Conservation (phyloP, 2,888 invertebrate genomes). For the Hypolimnas misippus region DNA sequence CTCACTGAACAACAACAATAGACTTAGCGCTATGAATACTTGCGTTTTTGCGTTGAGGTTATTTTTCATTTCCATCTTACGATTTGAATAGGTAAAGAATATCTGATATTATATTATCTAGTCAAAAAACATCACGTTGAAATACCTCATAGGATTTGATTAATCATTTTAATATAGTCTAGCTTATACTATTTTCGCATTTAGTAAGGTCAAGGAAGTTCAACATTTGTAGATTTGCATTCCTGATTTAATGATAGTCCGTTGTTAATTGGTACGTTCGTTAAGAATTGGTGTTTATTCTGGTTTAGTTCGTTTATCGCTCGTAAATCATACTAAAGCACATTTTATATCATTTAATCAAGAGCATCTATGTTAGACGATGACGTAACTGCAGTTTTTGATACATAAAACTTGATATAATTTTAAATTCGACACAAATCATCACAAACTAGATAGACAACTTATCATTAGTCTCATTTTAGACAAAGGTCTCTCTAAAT, state of each 20-base stretch:
- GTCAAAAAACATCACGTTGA: not conserved
- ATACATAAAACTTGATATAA: constrained; percentile 27
- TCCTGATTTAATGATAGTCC: constrained; percentile 19
- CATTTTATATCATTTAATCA: constrained; percentile 39
- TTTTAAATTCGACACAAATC: constrained; percentile 54
- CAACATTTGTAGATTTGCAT: constrained; percentile 27
- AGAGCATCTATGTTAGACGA: constrained; percentile 42
- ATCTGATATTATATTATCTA: too few relatives aligned
- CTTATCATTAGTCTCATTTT: constrained; percentile 35
- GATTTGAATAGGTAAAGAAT: too few relatives aligned
- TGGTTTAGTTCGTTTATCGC: constrained; percentile 24
- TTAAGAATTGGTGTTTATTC: constrained; percentile 27
- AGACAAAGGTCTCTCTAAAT: constrained; percentile 35
- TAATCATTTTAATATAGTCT: constrained; percentile 4
- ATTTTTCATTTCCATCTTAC: too few relatives aligned
- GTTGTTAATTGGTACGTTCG: constrained; percentile 28
- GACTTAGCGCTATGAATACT: too few relatives aligned
- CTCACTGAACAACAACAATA: too few relatives aligned
- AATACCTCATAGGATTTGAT: not conserved
- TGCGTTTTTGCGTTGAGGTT: too few relatives aligned
- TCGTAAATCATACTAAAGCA: constrained; percentile 32
- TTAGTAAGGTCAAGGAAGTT: constrained; percentile 28
- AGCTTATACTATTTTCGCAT: constrained; percentile 3
- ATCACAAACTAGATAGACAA: constrained; percentile 55
- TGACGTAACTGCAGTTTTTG: constrained; percentile 47